phyloP scores from a whole-genome alignment of 1,140 invertebrate species.

The Heliconius himera region DNA sequence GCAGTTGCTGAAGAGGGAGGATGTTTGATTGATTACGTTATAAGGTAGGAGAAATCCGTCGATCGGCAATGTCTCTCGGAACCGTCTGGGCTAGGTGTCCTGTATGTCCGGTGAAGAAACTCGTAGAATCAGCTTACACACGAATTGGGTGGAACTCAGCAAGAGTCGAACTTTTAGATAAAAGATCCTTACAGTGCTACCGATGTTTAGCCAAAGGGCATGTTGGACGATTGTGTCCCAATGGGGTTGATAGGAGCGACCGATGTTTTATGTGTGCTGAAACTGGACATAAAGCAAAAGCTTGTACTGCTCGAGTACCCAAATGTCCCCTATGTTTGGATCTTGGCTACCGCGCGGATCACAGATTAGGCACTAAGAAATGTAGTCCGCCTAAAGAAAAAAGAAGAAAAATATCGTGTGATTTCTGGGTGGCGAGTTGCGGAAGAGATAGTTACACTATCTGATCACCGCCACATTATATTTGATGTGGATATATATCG shows the following conservation, averaged over 20 bases:
- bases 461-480: constrained; percentile 55
- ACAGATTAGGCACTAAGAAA: background rate
- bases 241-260: background rate
- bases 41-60: background rate
- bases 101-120: background rate
- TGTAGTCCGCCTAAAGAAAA: background rate
- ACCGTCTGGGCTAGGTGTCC: background rate
- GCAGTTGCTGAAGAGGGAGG: background rate
- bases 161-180: background rate
- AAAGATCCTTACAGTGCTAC: background rate
- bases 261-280: background rate
- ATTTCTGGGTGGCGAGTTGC: constrained; percentile 46
- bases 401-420: constrained; percentile 3
- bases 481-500: constrained; percentile 1
- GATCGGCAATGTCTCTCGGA: background rate
- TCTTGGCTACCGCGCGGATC: background rate
- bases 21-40: background rate
- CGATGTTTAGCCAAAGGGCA: background rate
- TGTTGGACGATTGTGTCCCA: background rate
- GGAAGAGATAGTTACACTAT: constrained; percentile 47
- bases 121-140: too few species aligned
- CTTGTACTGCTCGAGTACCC: background rate
- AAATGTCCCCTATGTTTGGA: background rate
- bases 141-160: background rate
- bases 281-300: background rate